These are phyloP conservation scores for Odontomyia ornata DNA, from an alignment of 2,888 invertebrate species.

Conservation along the genomic window DNA sequence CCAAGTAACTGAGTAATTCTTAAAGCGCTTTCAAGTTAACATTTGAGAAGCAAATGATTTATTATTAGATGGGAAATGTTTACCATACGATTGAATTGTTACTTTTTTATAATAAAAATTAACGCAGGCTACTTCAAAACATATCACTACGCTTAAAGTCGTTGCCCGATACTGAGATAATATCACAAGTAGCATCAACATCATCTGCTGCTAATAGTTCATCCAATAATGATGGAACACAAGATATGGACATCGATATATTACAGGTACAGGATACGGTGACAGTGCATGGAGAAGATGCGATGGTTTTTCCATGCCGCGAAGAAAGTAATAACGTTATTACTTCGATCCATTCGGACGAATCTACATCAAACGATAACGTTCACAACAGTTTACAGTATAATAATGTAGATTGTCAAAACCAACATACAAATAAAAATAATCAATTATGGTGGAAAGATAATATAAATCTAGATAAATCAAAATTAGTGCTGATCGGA, in stretches of 20 bases:
- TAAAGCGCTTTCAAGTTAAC: background rate
- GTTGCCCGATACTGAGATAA: constrained; percentile 68
- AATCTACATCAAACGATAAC: constrained; percentile 47
- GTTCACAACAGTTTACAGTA: constrained; percentile 46
- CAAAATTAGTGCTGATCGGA: constrained; percentile 74
- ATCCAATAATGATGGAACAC: constrained; percentile 54
- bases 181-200: constrained; percentile 64
- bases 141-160: constrained; percentile 68
- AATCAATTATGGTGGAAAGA: constrained; percentile 71
- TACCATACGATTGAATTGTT: too few relatives aligned
- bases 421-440: constrained; percentile 51
- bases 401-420: constrained; percentile 51
- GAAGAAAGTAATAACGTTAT: constrained; percentile 51
- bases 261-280: constrained; percentile 66
- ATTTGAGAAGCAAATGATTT: background rate
- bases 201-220: constrained; percentile 57
- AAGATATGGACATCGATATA: constrained; percentile 70
- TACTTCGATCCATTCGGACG: constrained; percentile 47
- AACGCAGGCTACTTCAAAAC: constrained; percentile 67
- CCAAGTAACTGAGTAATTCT: background rate
- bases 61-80: too few relatives aligned
- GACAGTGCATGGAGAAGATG: constrained; percentile 62
- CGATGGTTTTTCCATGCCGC: constrained; percentile 55
- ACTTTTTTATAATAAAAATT: background rate
- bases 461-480: constrained; percentile 68